These are phyloP conservation scores for Sclerurus mexicanus DNA, from an alignment of 2,113 vertebrate species.

Conservation along the genomic window DNA sequence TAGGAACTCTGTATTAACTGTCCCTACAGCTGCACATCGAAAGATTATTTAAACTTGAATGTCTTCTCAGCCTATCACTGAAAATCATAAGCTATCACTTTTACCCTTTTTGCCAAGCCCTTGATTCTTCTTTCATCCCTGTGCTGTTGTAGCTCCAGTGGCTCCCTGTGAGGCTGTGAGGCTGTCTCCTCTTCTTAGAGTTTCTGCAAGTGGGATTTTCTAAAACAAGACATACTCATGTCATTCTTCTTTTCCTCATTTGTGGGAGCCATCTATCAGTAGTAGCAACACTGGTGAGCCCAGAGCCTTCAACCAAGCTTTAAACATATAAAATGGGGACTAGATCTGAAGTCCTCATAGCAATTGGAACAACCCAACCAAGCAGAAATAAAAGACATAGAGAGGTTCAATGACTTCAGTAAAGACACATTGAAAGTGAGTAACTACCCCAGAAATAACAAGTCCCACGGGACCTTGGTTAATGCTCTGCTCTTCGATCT, in stretches of 20 bases:
- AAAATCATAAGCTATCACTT: background rate
- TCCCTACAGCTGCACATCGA: background rate
- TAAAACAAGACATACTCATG: rapidly evolving
- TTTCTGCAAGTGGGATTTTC: background rate
- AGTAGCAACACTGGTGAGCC: background rate
- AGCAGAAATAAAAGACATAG: background rate
- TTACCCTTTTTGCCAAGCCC: background rate
- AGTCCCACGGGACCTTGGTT: background rate
- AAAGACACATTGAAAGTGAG: background rate
- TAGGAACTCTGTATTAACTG: background rate
- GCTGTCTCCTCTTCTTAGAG: background rate
- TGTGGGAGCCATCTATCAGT: background rate
- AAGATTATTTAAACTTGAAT: slow-evolving; percentile 4
- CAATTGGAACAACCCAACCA: background rate
- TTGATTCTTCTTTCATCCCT: background rate
- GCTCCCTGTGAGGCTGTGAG: background rate
- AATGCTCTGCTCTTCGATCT: background rate
- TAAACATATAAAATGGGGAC: background rate
- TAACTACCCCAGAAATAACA: background rate
- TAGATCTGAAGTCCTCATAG: background rate
- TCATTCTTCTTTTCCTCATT: background rate
- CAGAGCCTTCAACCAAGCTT: background rate
- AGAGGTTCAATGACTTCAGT: background rate
- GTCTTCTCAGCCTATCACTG: background rate
- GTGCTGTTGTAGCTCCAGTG: background rate